A percentile compares a stretch with the other conserved stretches of the same genome.
These are phyloP conservation scores for Bruchidius siliquastri DNA, from an alignment of 2,888 invertebrate genomes.

Conservation along the genomic window DNA sequence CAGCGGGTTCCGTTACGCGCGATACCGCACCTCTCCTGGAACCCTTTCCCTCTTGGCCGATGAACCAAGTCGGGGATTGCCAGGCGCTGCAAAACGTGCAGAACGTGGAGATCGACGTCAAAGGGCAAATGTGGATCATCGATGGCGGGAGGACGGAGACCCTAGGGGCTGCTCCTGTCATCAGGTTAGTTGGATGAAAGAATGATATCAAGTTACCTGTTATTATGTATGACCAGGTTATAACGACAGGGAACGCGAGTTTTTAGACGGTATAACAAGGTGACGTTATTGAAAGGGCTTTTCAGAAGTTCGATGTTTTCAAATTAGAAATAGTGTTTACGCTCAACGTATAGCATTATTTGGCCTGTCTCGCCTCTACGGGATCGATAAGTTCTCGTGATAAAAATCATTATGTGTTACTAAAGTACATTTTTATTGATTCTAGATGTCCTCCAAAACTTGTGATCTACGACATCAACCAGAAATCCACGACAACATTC, in stretches of 20 bases:
- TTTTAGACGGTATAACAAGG: too few species aligned
- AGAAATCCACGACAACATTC: conserved; percentile 51
- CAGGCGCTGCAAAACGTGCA: conserved; percentile 68
- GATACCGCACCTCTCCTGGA: conserved; percentile 56
- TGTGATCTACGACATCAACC: conserved; percentile 62
- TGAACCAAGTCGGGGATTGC: conserved; percentile 64
- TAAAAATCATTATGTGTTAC: too few species aligned
- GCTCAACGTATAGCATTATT: too few species aligned
- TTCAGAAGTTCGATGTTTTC: too few species aligned
- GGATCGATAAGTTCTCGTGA: too few species aligned
- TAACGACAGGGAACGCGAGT: too few species aligned
- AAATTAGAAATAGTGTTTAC: too few species aligned
- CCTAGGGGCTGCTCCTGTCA: conserved; percentile 49
- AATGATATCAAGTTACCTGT: too few species aligned
- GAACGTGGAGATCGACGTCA: conserved; percentile 65
- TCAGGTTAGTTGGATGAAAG: conserved; percentile 34
- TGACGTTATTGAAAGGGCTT: too few species aligned
- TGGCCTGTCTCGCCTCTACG: too few species aligned
- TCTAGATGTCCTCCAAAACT: conserved; percentile 60
- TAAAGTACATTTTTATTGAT: not conserved
- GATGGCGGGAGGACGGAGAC: conserved; percentile 65
- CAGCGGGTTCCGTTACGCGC: conserved; percentile 46
- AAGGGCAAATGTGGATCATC: conserved; percentile 64
- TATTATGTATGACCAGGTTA: too few species aligned
- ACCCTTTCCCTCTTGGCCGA: conserved; percentile 69